These are phyloP conservation scores for Choloepus didactylus DNA, from an alignment of 2,797 vertebrate species.

Conservation along the genomic window DNA sequence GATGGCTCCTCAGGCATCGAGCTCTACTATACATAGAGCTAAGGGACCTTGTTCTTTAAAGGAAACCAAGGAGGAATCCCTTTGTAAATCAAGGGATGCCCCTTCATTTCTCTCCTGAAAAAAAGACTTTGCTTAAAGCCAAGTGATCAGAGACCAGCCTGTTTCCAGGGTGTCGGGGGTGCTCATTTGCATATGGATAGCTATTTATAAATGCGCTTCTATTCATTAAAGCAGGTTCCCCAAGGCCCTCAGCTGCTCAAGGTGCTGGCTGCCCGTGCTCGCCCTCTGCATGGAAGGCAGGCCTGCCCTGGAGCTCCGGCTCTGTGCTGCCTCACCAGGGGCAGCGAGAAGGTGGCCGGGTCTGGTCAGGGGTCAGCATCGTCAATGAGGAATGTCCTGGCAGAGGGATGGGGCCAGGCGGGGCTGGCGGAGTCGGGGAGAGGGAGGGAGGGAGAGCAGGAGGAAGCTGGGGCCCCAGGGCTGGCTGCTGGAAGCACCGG, in stretches of 20 bases:
- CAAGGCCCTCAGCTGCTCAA: slow-evolving; percentile 60
- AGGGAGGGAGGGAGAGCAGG: not conserved
- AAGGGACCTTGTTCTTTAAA: not conserved
- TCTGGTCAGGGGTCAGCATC: not conserved
- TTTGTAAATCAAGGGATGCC: slow-evolving; percentile 27
- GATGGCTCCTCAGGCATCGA: not conserved
- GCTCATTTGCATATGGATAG: slow-evolving; percentile 71
- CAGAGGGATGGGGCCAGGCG: not conserved
- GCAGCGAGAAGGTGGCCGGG: not conserved
- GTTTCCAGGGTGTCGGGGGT: slow-evolving; percentile 52
- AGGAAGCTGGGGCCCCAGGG: not conserved
- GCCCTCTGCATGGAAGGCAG: not conserved
- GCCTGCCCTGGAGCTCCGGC: accelerated
- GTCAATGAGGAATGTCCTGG: not conserved
- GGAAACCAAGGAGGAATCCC: slow-evolving; percentile 23
- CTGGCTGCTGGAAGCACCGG: not conserved
- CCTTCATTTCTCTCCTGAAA: slow-evolving; percentile 31
- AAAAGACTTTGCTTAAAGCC: slow-evolving; percentile 39
- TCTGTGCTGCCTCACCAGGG: not conserved
- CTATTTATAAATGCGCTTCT: slow-evolving; percentile 70
- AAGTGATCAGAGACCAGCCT: slow-evolving; percentile 60
- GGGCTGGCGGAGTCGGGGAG: not conserved
- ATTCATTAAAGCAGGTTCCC: slow-evolving; percentile 73
- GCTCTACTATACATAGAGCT: not conserved
- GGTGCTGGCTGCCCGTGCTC: not conserved